phyloP scores from a whole-genome alignment of 2,797 vertebrate genomes.

The Pelobates cultripes region DNA sequence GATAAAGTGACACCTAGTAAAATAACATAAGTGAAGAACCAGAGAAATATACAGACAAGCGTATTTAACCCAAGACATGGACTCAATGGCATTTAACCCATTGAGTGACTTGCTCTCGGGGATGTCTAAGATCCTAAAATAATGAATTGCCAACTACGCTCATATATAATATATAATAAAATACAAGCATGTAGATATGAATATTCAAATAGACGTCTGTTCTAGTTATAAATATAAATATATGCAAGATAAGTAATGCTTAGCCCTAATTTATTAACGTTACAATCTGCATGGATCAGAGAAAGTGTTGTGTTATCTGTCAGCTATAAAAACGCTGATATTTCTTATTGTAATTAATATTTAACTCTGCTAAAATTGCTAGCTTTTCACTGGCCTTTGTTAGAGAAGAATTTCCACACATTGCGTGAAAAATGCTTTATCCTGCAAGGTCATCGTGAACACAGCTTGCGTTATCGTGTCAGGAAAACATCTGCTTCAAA shows the following conservation, averaged over 20 bases:
- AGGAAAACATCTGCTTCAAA: slow-evolving; percentile 76
- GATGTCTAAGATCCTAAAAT: too few species aligned
- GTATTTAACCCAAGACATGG: too few species aligned
- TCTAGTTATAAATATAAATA: neutral
- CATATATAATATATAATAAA: too few species aligned
- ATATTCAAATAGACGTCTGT: neutral
- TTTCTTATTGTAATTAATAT: slow-evolving; percentile 84
- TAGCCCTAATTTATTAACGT: slow-evolving; percentile 68
- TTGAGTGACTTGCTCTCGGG: too few species aligned
- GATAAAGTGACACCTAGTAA: too few species aligned
- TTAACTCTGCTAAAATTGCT: slow-evolving; percentile 78
- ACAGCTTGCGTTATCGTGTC: slow-evolving; percentile 75
- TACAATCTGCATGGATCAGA: slow-evolving; percentile 67
- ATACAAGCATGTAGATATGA: too few species aligned
- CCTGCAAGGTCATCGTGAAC: slow-evolving; percentile 75
- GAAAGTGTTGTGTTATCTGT: slow-evolving; percentile 76
- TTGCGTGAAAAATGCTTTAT: slow-evolving; percentile 73
- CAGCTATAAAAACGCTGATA: slow-evolving; percentile 77
- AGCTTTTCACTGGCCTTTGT: slow-evolving; percentile 60
- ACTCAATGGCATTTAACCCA: too few species aligned
- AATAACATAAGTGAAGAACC: too few species aligned
- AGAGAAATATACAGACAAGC: too few species aligned
- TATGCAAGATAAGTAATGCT: slow-evolving; percentile 60
- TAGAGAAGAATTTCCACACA: slow-evolving; percentile 76
- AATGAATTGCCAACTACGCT: too few species aligned